Evolutionary conservation across 2,888 invertebrate genomes (phyloP), one percentile per base, ranked within the genome.

Genomic region (Eilema depressum): DNA sequence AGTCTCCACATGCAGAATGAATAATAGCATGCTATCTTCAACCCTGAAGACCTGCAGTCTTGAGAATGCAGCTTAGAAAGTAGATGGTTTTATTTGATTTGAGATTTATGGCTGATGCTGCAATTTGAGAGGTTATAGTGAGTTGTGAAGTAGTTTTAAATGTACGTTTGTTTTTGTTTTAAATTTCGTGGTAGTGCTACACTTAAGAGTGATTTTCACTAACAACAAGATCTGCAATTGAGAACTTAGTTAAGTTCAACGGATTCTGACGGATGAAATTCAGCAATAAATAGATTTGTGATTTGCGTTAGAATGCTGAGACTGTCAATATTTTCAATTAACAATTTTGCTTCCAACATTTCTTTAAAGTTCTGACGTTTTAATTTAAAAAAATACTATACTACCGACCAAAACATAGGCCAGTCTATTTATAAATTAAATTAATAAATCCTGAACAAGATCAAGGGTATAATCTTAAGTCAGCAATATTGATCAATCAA

Each of bases 1-100:
- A 75, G 77, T 79, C 74, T 79, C 63, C 70, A 75, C 80, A 79
- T 80, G 73, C 79, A 75, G 81, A 83, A 83, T 81, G 82, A 83
- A 83, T 83, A 81, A 83, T 80, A 74, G 66, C 70, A 33, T 56
- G 63, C 71, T 81, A 80, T 80, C 80, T 81, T 75, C 71, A 76
- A 79, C 77, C 73, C 25, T 37, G 57, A 57, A 76, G 75, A 75
- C 74, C 63, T 67, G 73, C 70, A 65, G 70, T 75, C 76, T 81
- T 66, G 76, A 67, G 74, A 71, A 74, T 69, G 70, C 53, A 53
- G 65, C 78, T 76, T 80, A 80, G 80, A 83, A 82, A 83, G 82
- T 76, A 75, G 77, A 80, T 77, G 72, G 75, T 61, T 81, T 56
- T 73, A 68, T 82, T 78, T 76, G 75, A 81, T 80, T 75, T 63